Percentiles rank a stretch among this genome's conserved stretches.
Conservation (phyloP, 1,140 invertebrate genomes). For the Chrysopa pallens region DNA sequence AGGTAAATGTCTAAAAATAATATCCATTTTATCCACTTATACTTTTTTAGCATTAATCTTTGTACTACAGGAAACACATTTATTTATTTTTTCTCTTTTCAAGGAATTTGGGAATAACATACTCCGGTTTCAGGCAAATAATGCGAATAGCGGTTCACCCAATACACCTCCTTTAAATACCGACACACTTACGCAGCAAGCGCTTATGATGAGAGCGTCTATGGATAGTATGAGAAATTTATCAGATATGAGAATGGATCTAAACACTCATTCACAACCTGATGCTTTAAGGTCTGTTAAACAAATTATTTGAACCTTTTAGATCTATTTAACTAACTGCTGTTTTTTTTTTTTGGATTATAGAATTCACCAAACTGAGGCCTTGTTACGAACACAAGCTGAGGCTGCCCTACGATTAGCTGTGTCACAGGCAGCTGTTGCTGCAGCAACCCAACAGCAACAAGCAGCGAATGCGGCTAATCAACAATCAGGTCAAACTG, state of each 20-base stretch:
- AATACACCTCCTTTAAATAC: background rate
- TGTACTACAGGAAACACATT: no score
- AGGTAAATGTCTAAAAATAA: conserved; percentile 10
- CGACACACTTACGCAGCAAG: background rate
- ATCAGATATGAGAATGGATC: background rate
- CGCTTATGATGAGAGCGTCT: background rate
- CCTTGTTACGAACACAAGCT: conserved; percentile 60
- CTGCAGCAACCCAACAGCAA: conserved; percentile 18
- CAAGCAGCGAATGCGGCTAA: conserved; percentile 17
- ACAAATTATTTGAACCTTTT: conserved; percentile 14
- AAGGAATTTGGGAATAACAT: no score
- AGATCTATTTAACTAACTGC: conserved; percentile 21
- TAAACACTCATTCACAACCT: background rate
- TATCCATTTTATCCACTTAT: background rate
- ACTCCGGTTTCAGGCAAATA: background rate
- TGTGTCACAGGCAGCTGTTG: conserved; percentile 37
- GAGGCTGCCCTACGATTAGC: conserved; percentile 64
- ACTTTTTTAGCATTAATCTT: no score
- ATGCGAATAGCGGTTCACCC: background rate
- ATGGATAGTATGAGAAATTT: background rate
- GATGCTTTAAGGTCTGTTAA: background rate
- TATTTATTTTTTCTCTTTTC: no score
- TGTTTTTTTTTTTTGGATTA: conserved; percentile 23
- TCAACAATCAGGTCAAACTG: conserved; percentile 17
- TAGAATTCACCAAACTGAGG: conserved; percentile 45